A percentile compares a stretch with the other conserved stretches of the same genome.
Conservation (phyloP, 2,797 vertebrate genomes). For the Poecilia velifera region DNA sequence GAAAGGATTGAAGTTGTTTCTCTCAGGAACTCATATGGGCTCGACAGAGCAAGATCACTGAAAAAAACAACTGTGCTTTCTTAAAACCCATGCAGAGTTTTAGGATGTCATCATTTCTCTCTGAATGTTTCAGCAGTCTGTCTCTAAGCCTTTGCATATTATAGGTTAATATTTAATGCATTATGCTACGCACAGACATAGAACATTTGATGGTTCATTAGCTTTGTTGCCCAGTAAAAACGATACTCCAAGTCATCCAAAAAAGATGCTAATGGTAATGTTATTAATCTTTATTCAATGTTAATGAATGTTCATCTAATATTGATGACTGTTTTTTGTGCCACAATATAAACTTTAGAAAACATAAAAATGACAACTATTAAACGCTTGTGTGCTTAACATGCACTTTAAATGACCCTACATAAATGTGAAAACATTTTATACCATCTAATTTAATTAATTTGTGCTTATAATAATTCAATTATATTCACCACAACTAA, state of each 20-base stretch:
- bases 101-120: constrained; percentile 54
- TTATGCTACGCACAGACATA: background rate
- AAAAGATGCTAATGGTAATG: background rate
- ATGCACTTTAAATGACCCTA: background rate
- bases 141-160: constrained; percentile 37
- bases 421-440: background rate
- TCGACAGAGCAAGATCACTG: constrained; percentile 53
- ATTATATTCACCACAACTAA: background rate
- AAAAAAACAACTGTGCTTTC: constrained; percentile 52
- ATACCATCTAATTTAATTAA: background rate
- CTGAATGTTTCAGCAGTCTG: constrained; percentile 57
- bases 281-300: too few relatives aligned
- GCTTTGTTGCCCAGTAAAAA: background rate
- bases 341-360: background rate
- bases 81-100: constrained; percentile 42
- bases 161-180: constrained; percentile 25
- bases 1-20: constrained; percentile 50
- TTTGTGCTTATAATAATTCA: background rate
- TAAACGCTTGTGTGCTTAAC: background rate
- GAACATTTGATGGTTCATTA: background rate
- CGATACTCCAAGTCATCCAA: background rate
- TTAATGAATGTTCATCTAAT: background rate
- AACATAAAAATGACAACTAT: background rate
- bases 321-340: background rate
- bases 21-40: constrained; percentile 47